A percentile compares a stretch with the other conserved stretches of the same genome.
phyloP scores from a whole-genome alignment of 1,140 invertebrate genomes.

The Coptotermes formosanus region DNA sequence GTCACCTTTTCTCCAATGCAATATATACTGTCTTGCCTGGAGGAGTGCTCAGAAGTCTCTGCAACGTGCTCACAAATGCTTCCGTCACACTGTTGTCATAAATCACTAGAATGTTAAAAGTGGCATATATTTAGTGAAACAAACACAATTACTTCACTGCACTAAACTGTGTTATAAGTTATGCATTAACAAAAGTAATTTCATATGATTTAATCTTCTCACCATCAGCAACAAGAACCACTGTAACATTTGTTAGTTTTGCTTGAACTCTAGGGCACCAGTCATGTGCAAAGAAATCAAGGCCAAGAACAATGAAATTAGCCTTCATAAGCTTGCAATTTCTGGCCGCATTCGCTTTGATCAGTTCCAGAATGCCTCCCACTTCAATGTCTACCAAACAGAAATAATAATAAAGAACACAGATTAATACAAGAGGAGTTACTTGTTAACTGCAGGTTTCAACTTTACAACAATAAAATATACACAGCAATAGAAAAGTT shows the following conservation, averaged over 20 bases:
- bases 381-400: slow-evolving; percentile 69
- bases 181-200: not conserved
- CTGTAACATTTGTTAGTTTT: slow-evolving; percentile 51
- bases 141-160: not conserved
- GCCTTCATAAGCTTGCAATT: slow-evolving; percentile 58
- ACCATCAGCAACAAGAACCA: slow-evolving; percentile 42
- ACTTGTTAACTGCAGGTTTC: not conserved
- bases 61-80: slow-evolving; percentile 73
- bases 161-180: not conserved
- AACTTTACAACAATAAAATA: not conserved
- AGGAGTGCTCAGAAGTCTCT: slow-evolving; percentile 61
- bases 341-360: slow-evolving; percentile 64
- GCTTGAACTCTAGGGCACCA: slow-evolving; percentile 56
- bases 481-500: too few species aligned
- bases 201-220: slow-evolving; percentile 20
- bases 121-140: not conserved
- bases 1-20: slow-evolving; percentile 75
- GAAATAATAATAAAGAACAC: slow-evolving; percentile 29
- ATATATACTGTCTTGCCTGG: slow-evolving; percentile 67
- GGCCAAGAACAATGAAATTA: slow-evolving; percentile 53
- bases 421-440: not conserved
- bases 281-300: slow-evolving; percentile 65
- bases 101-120: slow-evolving; percentile 59
- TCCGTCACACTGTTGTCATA: slow-evolving; percentile 84
- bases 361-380: slow-evolving; percentile 70